A percentile compares a stretch with the other conserved stretches of the same genome.
These are phyloP conservation scores for Lathamus discolor DNA, from an alignment of 2,113 vertebrate species.

Conservation along the genomic window DNA sequence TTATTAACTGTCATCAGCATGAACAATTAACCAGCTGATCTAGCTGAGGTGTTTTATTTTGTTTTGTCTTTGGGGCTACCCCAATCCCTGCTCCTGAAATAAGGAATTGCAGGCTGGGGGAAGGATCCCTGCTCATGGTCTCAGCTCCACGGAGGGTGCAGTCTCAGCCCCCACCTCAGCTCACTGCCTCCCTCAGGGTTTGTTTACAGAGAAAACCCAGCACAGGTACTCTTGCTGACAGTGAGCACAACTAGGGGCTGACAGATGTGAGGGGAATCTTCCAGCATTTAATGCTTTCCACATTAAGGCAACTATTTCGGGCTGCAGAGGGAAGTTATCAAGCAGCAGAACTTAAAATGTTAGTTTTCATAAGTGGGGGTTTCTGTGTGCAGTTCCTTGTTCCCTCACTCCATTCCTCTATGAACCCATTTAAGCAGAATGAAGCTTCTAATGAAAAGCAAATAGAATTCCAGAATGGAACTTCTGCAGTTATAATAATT, in stretches of 20 bases:
- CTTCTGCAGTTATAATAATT: not conserved
- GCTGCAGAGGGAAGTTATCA: accelerated
- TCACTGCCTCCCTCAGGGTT: accelerated
- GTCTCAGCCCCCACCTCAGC: too few relatives aligned
- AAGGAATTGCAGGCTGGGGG: not conserved
- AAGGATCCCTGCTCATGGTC: accelerated
- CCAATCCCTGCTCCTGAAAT: not conserved
- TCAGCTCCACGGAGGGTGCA: accelerated
- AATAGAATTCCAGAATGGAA: not conserved
- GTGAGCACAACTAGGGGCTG: not conserved
- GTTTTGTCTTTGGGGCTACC: not conserved
- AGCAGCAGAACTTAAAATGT: not conserved
- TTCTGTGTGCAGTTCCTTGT: not conserved
- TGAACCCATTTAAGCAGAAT: not conserved
- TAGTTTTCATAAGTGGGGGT: not conserved
- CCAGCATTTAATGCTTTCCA: not conserved
- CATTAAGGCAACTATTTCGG: accelerated
- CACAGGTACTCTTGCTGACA: not conserved
- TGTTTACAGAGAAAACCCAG: accelerated
- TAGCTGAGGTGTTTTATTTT: accelerated
- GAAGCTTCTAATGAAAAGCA: not conserved
- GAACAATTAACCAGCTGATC: accelerated
- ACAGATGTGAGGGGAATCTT: accelerated
- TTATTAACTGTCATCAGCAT: accelerated
- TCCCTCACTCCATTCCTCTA: not conserved